Base-by-base conservation (phyloP, 2,797 vertebrate genomes). In the Crenichthys baileyi region DNA sequence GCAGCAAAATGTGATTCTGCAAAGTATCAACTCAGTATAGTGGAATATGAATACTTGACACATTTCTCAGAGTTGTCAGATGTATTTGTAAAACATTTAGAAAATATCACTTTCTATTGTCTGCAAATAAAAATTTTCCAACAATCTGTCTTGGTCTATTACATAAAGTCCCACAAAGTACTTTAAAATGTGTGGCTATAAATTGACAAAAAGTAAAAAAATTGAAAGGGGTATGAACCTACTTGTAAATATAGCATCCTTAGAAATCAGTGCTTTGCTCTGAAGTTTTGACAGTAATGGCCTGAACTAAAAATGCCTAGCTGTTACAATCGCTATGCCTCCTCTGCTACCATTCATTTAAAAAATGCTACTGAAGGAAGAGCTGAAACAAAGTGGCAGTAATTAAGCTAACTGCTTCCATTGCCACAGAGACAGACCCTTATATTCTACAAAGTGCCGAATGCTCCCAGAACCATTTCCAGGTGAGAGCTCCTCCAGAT, bases 351-450 rank as follows among this genome's bases (percentile, higher is more conserved):
- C 22, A 84, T 89, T 79, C 76, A 76, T 90, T 83, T 79, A 90
- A 82, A 89, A 18, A 65, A 65, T 65, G 78, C 3, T 72, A 77
- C 79, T 83, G 78, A 79, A 86, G 83, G 86, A 87, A 87, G 87
- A 88, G 90, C 82, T 85, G 55, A 82, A 86, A 85, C 86, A 89
- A 91, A 92, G 83, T 79, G 87, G 80, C 83, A 15, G 72, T 91
- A 91, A 95, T 94, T 83, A 29, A 90, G 87, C 94, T 92, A 93
- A 90, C 87, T n/a, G 79, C 61, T 88, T 82, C 83, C 73, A 77
- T 90, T 91, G 90, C 88, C 83, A 88, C 77, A 77, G 88, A 82
- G 89, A 91, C 41, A 36, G 72, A 76, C 76, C 82, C 83, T 89
- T 51, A 76, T 79, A 83, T 79, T 87, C 76, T 48, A 50, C 73